Conservation (phyloP, 2,888 invertebrate species). For the Caenorhabditis macrosperma region DNA sequence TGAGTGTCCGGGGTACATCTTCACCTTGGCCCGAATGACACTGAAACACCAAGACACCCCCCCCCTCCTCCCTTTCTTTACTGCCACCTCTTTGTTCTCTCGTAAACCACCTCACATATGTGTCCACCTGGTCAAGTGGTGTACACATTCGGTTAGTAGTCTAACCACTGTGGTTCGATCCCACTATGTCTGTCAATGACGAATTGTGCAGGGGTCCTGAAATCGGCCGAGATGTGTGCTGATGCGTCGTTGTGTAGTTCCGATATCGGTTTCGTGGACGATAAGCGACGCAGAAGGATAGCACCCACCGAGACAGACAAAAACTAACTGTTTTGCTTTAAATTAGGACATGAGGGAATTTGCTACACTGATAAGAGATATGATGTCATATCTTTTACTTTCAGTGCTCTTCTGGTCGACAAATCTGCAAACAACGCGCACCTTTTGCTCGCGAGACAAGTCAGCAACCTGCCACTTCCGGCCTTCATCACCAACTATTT, state of each 20-base stretch:
- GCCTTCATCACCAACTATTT: conserved; percentile 68
- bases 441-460: conserved; percentile 67
- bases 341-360: too few relatives aligned
- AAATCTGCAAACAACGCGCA: conserved; percentile 69
- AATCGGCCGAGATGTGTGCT: conserved; percentile 76
- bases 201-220: conserved; percentile 79
- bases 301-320: conserved; percentile 66
- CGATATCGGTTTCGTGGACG: conserved; percentile 54
- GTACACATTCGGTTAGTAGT: neutral
- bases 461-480: conserved; percentile 74
- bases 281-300: conserved; percentile 57
- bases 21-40: too few relatives aligned
- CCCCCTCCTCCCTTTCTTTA: too few relatives aligned
- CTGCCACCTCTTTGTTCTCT: too few relatives aligned
- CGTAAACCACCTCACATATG: too few relatives aligned
- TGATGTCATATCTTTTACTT: conserved; percentile 10
- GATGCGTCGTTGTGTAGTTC: conserved; percentile 50
- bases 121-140: conserved; percentile 35
- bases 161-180: conserved; percentile 24
- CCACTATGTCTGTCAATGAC: conserved; percentile 62
- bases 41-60: too few relatives aligned
- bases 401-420: conserved; percentile 65
- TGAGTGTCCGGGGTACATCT: conserved; percentile 41
- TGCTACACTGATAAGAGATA: too few relatives aligned
- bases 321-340: too few relatives aligned